These are phyloP conservation scores for Mesodorylaimus sp. DNA, from an alignment of 2,888 invertebrate species.

Conservation along the genomic window DNA sequence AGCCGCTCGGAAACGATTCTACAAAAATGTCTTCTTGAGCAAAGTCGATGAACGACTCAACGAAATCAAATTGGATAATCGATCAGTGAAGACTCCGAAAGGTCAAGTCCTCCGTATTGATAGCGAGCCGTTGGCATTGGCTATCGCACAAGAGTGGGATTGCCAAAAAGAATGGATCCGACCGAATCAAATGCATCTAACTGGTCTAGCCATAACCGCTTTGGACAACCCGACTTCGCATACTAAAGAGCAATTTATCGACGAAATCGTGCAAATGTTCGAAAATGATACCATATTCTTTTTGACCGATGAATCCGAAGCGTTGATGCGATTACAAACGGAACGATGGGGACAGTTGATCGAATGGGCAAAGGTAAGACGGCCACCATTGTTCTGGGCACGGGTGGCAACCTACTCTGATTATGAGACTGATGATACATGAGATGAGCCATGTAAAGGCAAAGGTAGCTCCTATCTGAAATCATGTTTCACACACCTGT, in stretches of 20 bases:
- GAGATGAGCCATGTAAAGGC: too few relatives aligned
- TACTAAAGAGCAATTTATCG: slow-evolving; percentile 53
- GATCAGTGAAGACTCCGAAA: slow-evolving; percentile 70
- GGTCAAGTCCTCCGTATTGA: slow-evolving; percentile 56
- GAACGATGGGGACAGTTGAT: slow-evolving; percentile 74
- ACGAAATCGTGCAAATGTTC: slow-evolving; percentile 54
- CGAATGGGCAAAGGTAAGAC: slow-evolving; percentile 63
- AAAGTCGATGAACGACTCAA: too few relatives aligned
- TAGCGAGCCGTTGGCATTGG: slow-evolving; percentile 70
- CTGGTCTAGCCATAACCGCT: slow-evolving; percentile 68
- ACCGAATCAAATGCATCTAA: slow-evolving; percentile 40
- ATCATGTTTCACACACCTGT: too few relatives aligned
- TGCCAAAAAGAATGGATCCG: slow-evolving; percentile 57
- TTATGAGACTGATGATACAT: too few relatives aligned
- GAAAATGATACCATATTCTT: slow-evolving; percentile 36
- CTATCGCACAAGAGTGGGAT: slow-evolving; percentile 85
- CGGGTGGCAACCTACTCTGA: neutral
- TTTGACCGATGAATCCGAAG: slow-evolving; percentile 45
- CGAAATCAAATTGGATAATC: slow-evolving; percentile 69
- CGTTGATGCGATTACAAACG: slow-evolving; percentile 53
- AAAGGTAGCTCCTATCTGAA: too few relatives aligned
- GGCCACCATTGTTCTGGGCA: neutral
- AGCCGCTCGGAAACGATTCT: slow-evolving; percentile 1
- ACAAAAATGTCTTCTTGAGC: neutral
- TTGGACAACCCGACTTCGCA: slow-evolving; percentile 75